Percentiles rank a stretch among this genome's conserved stretches.
These are phyloP conservation scores for Falco punctatus DNA, from an alignment of 2,113 vertebrate species.

Conservation along the genomic window DNA sequence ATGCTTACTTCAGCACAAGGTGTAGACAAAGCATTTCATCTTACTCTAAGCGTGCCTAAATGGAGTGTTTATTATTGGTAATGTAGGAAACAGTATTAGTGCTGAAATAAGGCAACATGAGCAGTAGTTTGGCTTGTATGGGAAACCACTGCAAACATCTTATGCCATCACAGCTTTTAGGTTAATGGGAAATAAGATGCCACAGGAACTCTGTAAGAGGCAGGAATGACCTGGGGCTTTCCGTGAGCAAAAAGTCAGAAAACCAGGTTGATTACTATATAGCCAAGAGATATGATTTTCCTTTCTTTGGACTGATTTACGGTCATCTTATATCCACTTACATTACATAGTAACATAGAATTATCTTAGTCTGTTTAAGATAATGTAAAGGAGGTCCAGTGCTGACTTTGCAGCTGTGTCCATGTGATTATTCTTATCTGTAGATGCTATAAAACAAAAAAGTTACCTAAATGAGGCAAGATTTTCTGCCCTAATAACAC, in stretches of 20 bases:
- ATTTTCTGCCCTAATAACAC: background rate
- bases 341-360: too few relatives aligned
- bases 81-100: background rate
- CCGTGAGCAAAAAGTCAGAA: background rate
- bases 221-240: background rate
- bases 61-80: background rate
- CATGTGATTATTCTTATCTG: background rate
- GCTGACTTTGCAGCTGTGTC: background rate
- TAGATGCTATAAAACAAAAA: background rate
- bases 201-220: rapidly evolving
- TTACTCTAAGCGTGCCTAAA: background rate
- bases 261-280: background rate
- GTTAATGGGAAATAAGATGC: background rate
- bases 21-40: background rate
- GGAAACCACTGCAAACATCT: background rate
- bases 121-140: background rate
- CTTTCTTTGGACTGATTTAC: background rate
- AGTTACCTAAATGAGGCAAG: background rate
- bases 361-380: background rate
- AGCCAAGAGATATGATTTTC: background rate
- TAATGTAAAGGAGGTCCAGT: background rate
- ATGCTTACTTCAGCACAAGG: background rate
- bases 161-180: background rate
- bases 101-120: background rate
- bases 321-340: background rate